These are phyloP conservation scores for Lamellibrachia columna DNA, from an alignment of 2,888 invertebrate genomes.

Conservation along the genomic window DNA sequence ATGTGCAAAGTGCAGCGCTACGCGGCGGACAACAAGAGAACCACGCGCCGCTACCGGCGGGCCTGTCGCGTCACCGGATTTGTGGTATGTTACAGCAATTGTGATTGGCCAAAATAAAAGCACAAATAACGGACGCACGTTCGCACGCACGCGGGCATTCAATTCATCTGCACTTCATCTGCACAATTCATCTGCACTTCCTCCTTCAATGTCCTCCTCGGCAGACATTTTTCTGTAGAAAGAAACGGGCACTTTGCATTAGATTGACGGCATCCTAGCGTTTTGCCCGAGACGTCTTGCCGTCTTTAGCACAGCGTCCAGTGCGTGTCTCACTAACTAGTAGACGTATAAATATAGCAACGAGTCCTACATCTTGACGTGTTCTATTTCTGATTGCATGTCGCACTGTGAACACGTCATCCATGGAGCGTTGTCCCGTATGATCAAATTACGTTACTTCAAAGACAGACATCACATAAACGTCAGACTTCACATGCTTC, in stretches of 20 bases:
- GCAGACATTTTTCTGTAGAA: no score
- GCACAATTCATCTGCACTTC: no score
- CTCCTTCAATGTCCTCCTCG: no score
- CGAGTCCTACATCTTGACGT: not conserved
- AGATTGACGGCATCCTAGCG: no score
- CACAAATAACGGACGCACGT: no score
- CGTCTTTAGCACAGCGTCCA: no score
- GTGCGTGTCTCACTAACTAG: not conserved
- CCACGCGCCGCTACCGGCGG: not conserved
- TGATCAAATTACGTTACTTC: not conserved
- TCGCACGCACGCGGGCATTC: no score
- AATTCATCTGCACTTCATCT: no score
- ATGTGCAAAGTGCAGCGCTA: constrained; percentile 18
- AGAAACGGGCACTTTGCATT: no score
- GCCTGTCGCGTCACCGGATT: not conserved
- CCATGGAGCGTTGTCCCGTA: not conserved
- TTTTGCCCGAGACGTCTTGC: no score
- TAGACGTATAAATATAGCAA: not conserved
- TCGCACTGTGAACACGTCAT: not conserved
- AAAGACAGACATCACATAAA: not conserved
- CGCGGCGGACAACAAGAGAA: not conserved
- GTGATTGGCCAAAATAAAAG: no score
- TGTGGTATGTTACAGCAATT: not conserved
- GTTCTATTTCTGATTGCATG: not conserved
- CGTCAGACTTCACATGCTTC: not conserved